phyloP scores from a whole-genome alignment of 2,113 vertebrate species.

The Ginglymostoma cirratum region DNA sequence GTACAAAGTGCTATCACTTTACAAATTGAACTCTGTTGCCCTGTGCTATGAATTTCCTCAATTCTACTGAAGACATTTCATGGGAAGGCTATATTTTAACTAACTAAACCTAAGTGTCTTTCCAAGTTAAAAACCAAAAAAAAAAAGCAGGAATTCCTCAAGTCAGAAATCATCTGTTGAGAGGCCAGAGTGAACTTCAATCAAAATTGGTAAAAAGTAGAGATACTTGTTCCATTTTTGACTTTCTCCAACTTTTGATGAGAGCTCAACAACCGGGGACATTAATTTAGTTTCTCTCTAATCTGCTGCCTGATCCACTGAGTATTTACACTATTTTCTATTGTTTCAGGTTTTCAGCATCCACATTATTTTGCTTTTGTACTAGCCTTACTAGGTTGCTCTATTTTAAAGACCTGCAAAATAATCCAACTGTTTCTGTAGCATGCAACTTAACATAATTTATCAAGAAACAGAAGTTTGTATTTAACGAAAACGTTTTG shows the following conservation, averaged over 20 bases:
- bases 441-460: neutral
- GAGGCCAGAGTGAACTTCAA: no score
- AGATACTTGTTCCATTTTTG: no score
- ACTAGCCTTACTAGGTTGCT: neutral
- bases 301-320: no score
- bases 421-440: neutral
- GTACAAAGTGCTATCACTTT: neutral
- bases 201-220: no score
- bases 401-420: neutral
- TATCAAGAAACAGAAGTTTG: neutral
- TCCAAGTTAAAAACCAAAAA: neutral
- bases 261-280: no score
- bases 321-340: no score
- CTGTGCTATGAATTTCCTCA: neutral
- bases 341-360: no score
- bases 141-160: no score
- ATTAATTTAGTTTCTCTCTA: no score
- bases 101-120: neutral
- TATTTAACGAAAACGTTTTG: neutral
- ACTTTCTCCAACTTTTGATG: no score
- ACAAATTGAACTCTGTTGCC: neutral
- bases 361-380: no score
- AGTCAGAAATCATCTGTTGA: no score
- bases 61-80: neutral
- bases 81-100: neutral